Base-by-base conservation (phyloP, 2,888 invertebrate genomes). In the Microctonus hyperodae region DNA sequence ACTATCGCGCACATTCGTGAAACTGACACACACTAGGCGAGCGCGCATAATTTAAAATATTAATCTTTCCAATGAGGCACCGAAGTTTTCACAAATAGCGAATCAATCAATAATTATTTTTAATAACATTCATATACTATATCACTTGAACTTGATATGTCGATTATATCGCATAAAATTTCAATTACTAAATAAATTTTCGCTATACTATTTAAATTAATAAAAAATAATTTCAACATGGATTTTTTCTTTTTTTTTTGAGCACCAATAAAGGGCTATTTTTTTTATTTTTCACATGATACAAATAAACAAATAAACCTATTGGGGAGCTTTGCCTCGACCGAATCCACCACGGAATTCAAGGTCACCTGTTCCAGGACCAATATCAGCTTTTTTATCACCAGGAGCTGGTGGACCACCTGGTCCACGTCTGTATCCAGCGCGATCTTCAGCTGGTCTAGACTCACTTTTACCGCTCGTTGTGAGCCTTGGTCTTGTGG, bases 381-480 rank as follows among this genome's bases (percentile, higher is more conserved):
- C 98, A 78, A 96, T 98, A 86, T 98, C 98, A 71, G 94, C 94
- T 86, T 96, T 96, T 86, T 98, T 98, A 85, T 98, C 98, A 68
- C 90, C 86, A 57, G 89, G 88, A 63, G 88, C 88, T 16, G 87
- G 86, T 58, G 82, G 76, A 51, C 85, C 85, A 40, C 92, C 92
- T 16, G 90, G 90, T 23, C 91, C 91, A 67, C 94, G 89, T 81
- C 95, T 90, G 87, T 95, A 95, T 11, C 91, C 91, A 7, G 91
- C 89, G 70, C 95, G 89, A 84, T 96, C 95, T 83, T 95, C 95
- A 0, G 92, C 90, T 2, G 91, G 89, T 80, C 93, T 90, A 6
- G 89, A 88, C 72, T 94, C 91, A 53, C 88, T 86, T 73, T 91
- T 86, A 22, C 92, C 88, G 40, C 90, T 88, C 3, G 90, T 87